Conservation (phyloP, 2,888 invertebrate genomes). For the Xestia ashworthii region DNA sequence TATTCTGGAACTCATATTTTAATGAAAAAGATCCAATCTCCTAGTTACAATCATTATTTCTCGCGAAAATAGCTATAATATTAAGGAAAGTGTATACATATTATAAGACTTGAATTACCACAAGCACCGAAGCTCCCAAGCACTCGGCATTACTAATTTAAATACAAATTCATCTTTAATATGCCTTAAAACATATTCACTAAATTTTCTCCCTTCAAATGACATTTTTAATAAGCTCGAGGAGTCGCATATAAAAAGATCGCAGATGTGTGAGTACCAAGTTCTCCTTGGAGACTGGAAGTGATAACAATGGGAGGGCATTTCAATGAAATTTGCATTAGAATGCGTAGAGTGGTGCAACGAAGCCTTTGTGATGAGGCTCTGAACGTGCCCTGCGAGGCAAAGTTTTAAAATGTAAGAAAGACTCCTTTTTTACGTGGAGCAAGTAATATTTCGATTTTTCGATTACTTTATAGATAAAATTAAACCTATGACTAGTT, state of each 20-base stretch:
- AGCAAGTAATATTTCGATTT: constrained; percentile 21
- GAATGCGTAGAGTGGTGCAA: constrained; percentile 85
- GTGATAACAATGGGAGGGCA: constrained; percentile 85
- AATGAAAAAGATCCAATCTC: too few species aligned
- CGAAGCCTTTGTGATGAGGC: constrained; percentile 81
- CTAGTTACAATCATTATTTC: too few species aligned
- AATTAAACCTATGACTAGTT: too few species aligned
- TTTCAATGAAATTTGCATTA: constrained; percentile 90
- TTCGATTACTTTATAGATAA: too few species aligned
- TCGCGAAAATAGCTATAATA: too few species aligned
- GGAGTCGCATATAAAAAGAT: constrained; percentile 66
- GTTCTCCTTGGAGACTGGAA: constrained; percentile 80
- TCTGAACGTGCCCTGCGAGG: constrained; percentile 68
- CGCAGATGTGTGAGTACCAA: constrained; percentile 77
- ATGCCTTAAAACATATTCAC: constrained; percentile 6
- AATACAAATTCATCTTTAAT: constrained; percentile 24
- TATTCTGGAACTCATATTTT: too few species aligned
- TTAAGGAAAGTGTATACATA: too few species aligned
- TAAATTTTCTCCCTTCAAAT: constrained; percentile 29
- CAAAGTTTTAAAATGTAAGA: constrained; percentile 56
- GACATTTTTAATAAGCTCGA: constrained; percentile 52
- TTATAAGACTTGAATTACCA: too few species aligned
- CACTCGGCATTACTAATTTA: background rate
- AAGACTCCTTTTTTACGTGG: constrained; percentile 7
- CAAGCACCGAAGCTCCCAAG: background rate